Evolutionary conservation across 2,888 invertebrate species (phyloP).

Genomic region (Falcaria lacertinaria): DNA sequence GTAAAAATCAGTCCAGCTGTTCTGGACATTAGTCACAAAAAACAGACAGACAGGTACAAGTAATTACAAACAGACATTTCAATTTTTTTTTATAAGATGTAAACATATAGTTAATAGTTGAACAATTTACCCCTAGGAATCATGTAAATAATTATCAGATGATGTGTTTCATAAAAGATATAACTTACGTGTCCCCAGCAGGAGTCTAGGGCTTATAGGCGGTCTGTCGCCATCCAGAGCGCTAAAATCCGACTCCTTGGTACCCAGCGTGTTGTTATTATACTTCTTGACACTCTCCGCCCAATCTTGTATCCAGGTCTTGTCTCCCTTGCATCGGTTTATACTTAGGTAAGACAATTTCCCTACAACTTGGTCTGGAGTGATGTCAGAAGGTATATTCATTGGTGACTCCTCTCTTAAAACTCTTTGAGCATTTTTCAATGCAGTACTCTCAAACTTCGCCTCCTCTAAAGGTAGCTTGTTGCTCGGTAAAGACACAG

Average conservation of each 20-base stretch:
- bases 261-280: constrained; percentile 54
- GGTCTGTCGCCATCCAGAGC: constrained; percentile 48
- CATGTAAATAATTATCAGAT: no score
- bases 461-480: constrained; percentile 44
- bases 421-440: constrained; percentile 60
- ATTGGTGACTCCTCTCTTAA: constrained; percentile 47
- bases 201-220: constrained; percentile 62
- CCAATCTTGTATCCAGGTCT: constrained; percentile 83
- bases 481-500: constrained; percentile 58
- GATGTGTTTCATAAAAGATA: constrained; percentile 6
- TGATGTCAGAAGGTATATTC: constrained; percentile 34
- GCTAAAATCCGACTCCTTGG: constrained; percentile 35
- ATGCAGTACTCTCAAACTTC: constrained; percentile 63
- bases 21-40: no score
- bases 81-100: no score
- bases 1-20: no score
- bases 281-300: constrained; percentile 81
- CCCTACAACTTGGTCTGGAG: constrained; percentile 60
- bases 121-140: no score
- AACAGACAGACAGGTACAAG: no score
- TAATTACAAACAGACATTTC: no score
- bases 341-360: constrained; percentile 68
- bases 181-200: constrained; percentile 61
- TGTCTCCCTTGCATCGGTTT: constrained; percentile 73
- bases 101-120: no score